Percentiles rank a stretch among this genome's conserved stretches.
Conservation (phyloP, 2,888 invertebrate species). For the Cactoblastis cactorum region DNA sequence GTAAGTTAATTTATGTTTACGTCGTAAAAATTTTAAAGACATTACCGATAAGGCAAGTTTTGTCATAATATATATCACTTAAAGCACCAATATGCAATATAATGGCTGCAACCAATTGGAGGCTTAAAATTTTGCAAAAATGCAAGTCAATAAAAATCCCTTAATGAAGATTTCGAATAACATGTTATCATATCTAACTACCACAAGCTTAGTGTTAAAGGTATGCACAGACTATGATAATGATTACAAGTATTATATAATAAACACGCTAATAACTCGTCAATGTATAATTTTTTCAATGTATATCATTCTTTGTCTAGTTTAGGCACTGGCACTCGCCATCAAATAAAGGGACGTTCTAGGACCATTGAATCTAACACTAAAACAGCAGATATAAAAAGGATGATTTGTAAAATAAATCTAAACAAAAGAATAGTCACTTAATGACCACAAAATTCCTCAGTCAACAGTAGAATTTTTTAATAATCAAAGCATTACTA, state of each 20-base stretch:
- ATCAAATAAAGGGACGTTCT: no score
- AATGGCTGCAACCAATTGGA: background rate
- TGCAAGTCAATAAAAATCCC: conserved; percentile 19
- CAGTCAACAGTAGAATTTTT: no score
- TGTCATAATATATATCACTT: background rate
- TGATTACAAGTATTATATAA: background rate
- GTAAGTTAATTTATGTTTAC: background rate
- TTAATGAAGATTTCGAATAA: conserved; percentile 22
- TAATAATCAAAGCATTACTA: no score
- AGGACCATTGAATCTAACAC: no score
- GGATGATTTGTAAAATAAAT: no score
- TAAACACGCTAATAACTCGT: no score
- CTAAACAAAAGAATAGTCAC: no score
- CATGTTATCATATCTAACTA: conserved; percentile 23
- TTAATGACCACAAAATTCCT: no score
- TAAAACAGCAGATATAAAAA: no score
- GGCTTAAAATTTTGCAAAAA: conserved; percentile 1
- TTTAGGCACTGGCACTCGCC: no score
- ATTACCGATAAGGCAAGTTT: background rate
- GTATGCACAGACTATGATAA: background rate
- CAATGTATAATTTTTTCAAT: no score
- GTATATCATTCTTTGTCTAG: no score
- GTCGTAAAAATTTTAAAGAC: background rate
- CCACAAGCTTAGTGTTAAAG: background rate
- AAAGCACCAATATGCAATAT: conserved; percentile 18